These are phyloP conservation scores for Alectura lathami DNA, from an alignment of 2,113 vertebrate species.

Conservation along the genomic window DNA sequence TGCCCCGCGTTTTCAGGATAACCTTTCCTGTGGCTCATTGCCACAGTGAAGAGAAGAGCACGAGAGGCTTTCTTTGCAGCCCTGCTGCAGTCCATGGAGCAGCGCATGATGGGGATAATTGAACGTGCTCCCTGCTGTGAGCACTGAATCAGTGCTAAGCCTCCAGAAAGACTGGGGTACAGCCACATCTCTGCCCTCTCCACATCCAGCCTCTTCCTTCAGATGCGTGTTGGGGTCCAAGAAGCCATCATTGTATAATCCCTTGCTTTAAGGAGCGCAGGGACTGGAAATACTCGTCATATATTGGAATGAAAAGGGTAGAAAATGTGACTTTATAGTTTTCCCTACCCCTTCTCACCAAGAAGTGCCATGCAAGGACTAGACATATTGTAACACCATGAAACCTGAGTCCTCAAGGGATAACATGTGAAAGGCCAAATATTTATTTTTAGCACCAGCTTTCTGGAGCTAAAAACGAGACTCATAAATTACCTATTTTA, in stretches of 20 bases:
- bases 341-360: not conserved
- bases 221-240: not conserved
- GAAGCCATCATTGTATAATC: not conserved
- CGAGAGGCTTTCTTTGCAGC: not conserved
- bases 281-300: not conserved
- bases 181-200: not conserved
- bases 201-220: not conserved
- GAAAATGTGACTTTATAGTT: not conserved
- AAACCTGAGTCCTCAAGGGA: not conserved
- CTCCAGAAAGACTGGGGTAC: not conserved
- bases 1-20: not conserved
- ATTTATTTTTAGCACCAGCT: not conserved
- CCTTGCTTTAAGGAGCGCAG: not conserved
- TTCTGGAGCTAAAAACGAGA: not conserved
- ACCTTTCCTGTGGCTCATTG: not conserved
- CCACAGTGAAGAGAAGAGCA: not conserved
- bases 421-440: not conserved
- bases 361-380: not conserved
- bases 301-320: not conserved
- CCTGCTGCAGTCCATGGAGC: not conserved
- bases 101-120: not conserved
- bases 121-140: not conserved
- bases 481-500: not conserved
- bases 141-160: rapidly evolving
- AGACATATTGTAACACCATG: not conserved